phyloP scores from a whole-genome alignment of 2,888 invertebrate genomes.

The Orthosia cruda region DNA sequence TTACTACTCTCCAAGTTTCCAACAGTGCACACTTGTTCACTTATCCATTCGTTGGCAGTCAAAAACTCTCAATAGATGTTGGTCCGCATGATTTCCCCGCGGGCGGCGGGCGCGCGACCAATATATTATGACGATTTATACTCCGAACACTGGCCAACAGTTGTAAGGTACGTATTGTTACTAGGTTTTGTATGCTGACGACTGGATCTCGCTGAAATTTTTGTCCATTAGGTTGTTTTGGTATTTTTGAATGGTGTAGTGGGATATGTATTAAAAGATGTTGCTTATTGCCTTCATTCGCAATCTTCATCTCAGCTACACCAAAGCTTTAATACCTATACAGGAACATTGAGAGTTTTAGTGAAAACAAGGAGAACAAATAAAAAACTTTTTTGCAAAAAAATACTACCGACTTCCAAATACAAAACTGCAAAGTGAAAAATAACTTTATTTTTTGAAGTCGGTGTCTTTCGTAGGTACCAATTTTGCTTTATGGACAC shows the following conservation, averaged over 20 bases:
- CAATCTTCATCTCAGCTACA: no score
- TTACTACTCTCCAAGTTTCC: not conserved
- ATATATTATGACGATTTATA: slow-evolving; percentile 14
- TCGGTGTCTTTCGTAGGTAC: no score
- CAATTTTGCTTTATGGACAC: no score
- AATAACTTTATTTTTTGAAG: no score
- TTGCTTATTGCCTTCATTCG: not conserved
- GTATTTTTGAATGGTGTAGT: not conserved
- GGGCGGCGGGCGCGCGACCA: not conserved
- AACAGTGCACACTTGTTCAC: not conserved
- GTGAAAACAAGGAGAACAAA: not conserved
- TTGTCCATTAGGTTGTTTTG: no score
- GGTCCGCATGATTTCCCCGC: slow-evolving; percentile 27
- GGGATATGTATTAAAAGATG: not conserved
- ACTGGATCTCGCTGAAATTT: not conserved
- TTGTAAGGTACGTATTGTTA: not conserved
- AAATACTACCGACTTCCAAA: no score
- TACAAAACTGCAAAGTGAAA: no score
- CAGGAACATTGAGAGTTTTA: not conserved
- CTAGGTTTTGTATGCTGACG: not conserved
- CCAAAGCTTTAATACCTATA: no score
- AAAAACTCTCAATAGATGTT: slow-evolving; percentile 8
- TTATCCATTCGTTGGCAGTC: slow-evolving; percentile 1
- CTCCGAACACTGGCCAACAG: not conserved
- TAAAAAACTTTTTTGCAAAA: no score